These are phyloP conservation scores for Anguilla obscura DNA, from an alignment of 2,797 vertebrate genomes.

Conservation along the genomic window DNA sequence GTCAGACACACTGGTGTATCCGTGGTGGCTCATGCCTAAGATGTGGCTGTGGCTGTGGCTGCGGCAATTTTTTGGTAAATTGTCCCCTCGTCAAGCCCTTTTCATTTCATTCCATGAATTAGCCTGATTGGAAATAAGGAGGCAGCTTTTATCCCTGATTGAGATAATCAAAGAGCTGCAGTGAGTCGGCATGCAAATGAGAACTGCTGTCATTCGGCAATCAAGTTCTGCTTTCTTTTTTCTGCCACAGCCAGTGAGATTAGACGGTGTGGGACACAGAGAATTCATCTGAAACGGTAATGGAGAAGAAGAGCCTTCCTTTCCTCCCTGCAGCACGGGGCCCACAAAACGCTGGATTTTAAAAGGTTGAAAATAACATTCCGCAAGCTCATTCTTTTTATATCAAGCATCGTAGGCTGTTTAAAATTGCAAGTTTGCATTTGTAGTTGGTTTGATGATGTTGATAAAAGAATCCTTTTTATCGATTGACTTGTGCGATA, in stretches of 20 bases:
- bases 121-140: slow-evolving; percentile 12
- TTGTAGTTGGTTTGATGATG: neutral
- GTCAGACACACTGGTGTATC: neutral
- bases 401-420: neutral
- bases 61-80: slow-evolving; percentile 13
- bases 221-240: neutral
- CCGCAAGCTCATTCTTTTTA: neutral
- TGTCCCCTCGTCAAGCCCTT: slow-evolving; percentile 13
- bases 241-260: neutral
- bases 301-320: neutral
- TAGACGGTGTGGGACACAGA: neutral
- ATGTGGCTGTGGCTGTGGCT: slow-evolving; percentile 8
- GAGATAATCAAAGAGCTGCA: slow-evolving; percentile 33
- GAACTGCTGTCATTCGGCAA: slow-evolving; percentile 28
- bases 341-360: neutral
- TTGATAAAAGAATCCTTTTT: neutral
- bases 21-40: slow-evolving; percentile 1
- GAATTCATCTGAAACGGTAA: neutral
- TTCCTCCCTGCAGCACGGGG: neutral
- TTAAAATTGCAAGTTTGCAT: neutral
- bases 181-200: slow-evolving; percentile 34
- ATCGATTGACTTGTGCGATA: neutral
- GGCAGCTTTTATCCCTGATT: slow-evolving; percentile 23
- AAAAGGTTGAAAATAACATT: neutral
- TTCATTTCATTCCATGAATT: slow-evolving; percentile 8